These are phyloP conservation scores for Amphiprion ocellaris DNA, from an alignment of 2,113 vertebrate species.

Conservation along the genomic window DNA sequence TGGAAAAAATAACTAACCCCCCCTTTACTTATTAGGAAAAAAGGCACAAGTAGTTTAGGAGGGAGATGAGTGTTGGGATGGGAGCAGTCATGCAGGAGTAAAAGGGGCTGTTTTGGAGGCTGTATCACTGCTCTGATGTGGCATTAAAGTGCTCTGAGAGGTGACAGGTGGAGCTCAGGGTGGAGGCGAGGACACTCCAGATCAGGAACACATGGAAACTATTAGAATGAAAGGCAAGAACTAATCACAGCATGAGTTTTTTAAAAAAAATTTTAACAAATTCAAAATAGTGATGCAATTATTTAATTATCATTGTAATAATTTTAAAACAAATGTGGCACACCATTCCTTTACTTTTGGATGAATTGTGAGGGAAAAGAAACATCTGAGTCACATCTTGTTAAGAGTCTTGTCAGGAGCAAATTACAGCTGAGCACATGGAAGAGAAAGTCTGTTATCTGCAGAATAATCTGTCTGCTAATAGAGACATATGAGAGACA, in stretches of 20 bases:
- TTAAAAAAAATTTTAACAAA: background rate
- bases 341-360: slow-evolving; percentile 3
- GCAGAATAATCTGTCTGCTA: slow-evolving; percentile 45
- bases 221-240: background rate
- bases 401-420: slow-evolving; percentile 45
- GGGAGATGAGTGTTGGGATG: slow-evolving; percentile 28
- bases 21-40: slow-evolving; percentile 37
- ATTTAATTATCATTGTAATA: background rate
- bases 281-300: background rate
- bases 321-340: background rate
- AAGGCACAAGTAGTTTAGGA: slow-evolving; percentile 50
- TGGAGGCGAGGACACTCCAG: slow-evolving; percentile 31
- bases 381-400: slow-evolving; percentile 45
- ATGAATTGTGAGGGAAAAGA: slow-evolving; percentile 5
- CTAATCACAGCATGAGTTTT: background rate
- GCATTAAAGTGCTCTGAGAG: slow-evolving; percentile 20
- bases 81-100: slow-evolving; percentile 56
- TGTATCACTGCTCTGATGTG: slow-evolving; percentile 46
- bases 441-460: slow-evolving; percentile 43
- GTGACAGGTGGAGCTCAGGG: slow-evolving; percentile 52
- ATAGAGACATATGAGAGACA: slow-evolving; percentile 64
- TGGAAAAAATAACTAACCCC: slow-evolving; percentile 64
- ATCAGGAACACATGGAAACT: background rate
- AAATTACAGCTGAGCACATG: slow-evolving; percentile 61
- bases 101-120: slow-evolving; percentile 37